Conservation (phyloP, 1,140 invertebrate genomes). For the Brachionus sp. region DNA sequence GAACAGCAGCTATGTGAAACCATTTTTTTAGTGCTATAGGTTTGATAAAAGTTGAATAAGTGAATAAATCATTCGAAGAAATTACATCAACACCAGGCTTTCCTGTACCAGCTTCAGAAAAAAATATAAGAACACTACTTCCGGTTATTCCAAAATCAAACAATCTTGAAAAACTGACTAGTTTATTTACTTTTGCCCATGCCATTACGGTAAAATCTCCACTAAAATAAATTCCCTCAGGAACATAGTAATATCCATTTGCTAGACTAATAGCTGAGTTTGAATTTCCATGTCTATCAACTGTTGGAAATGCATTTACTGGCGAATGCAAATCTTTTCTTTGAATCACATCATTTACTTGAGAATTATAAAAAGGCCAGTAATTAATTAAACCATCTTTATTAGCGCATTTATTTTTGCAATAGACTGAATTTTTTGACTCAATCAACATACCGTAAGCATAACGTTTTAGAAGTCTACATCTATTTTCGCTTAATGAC, state of each 20-base stretch:
- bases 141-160: not conserved
- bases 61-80: not conserved
- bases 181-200: not conserved
- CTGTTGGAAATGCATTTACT: not conserved
- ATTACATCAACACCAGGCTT: slow-evolving; percentile 9
- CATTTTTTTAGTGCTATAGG: not conserved
- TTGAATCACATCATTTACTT: not conserved
- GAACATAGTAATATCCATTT: slow-evolving; percentile 3
- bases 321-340: not conserved
- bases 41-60: not conserved
- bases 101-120: not conserved
- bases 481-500: not conserved
- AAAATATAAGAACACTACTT: not conserved
- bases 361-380: slow-evolving; percentile 11
- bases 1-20: slow-evolving; percentile 20
- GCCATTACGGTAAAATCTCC: slow-evolving; percentile 24
- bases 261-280: not conserved
- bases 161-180: not conserved
- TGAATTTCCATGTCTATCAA: not conserved
- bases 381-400: not conserved
- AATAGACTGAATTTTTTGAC: not conserved
- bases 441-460: not conserved
- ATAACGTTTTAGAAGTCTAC: not conserved
- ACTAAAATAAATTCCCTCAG: not conserved
- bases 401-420: not conserved